These are phyloP conservation scores for Toxotes jaculatrix DNA, from an alignment of 2,113 vertebrate species.

Conservation along the genomic window DNA sequence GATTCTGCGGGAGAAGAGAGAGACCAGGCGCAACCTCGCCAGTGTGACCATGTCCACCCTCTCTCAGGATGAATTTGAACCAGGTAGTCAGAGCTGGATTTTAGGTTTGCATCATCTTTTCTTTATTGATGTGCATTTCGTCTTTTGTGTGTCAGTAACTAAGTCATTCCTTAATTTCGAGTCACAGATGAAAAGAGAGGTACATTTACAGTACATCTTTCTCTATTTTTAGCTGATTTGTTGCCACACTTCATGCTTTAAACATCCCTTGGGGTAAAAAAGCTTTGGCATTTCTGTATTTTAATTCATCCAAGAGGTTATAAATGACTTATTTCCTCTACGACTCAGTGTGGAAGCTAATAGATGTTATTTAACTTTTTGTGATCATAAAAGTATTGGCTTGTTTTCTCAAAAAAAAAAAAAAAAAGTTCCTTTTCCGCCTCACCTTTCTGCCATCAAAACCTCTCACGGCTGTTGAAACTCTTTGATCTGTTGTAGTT, in stretches of 20 bases:
- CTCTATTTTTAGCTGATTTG: neutral
- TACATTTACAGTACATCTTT: neutral
- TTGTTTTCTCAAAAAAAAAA: neutral
- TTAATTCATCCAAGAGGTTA: neutral
- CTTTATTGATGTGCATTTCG: neutral
- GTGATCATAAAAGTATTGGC: neutral
- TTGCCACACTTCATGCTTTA: neutral
- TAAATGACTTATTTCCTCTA: neutral
- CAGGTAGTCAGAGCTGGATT: slow-evolving; percentile 84
- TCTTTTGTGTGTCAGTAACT: neutral
- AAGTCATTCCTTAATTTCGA: neutral
- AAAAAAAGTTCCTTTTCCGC: neutral
- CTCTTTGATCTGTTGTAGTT: slow-evolving; percentile 31
- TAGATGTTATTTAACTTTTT: neutral
- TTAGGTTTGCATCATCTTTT: neutral
- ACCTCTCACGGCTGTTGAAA: neutral
- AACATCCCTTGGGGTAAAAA: neutral
- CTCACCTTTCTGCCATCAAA: slow-evolving; percentile 6
- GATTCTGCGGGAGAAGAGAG: slow-evolving; percentile 92
- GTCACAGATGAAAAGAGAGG: neutral
- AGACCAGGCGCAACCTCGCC: slow-evolving; percentile 89
- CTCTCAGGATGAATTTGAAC: slow-evolving; percentile 86
- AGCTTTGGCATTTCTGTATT: neutral
- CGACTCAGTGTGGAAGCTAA: neutral
- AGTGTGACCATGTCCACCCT: slow-evolving; percentile 87